Evolutionary conservation across 2,888 invertebrate species (phyloP).

Genomic region (Rhagonycha fulva): DNA sequence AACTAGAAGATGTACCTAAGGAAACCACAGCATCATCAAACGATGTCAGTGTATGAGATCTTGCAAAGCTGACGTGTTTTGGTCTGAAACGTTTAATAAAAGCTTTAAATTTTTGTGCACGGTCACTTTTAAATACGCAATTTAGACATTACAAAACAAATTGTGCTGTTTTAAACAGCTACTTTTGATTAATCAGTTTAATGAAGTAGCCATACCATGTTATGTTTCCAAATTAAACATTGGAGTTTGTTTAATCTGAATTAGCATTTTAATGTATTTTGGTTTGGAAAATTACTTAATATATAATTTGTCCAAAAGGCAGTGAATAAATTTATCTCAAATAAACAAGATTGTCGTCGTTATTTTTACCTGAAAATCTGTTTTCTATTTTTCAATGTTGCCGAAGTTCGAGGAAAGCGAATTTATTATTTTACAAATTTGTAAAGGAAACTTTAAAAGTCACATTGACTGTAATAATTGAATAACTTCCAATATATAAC

Average conservation of each 20-base stretch:
- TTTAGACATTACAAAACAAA: neutral
- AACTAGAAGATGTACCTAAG: constrained; percentile 50
- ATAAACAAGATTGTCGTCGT: neutral
- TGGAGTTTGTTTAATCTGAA: too few relatives aligned
- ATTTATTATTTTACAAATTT: neutral
- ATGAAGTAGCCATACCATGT: neutral
- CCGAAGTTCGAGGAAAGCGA: neutral
- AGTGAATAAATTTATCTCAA: neutral
- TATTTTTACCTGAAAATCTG: neutral
- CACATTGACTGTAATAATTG: neutral
- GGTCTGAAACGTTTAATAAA: constrained; percentile 59
- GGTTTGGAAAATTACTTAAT: neutral
- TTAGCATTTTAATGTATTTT: neutral
- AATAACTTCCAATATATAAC: neutral
- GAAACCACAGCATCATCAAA: constrained; percentile 72
- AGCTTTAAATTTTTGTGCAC: neutral
- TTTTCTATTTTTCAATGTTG: neutral
- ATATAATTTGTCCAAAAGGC: neutral
- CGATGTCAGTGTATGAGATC: constrained; percentile 84
- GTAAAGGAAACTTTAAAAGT: neutral
- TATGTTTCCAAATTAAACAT: neutral
- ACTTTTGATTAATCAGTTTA: neutral
- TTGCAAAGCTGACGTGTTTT: constrained; percentile 89
- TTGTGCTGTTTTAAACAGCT: neutral
- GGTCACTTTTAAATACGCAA: neutral